Conservation (phyloP, 2,888 invertebrate genomes). For the Ashinkailepas kermadecensis region DNA sequence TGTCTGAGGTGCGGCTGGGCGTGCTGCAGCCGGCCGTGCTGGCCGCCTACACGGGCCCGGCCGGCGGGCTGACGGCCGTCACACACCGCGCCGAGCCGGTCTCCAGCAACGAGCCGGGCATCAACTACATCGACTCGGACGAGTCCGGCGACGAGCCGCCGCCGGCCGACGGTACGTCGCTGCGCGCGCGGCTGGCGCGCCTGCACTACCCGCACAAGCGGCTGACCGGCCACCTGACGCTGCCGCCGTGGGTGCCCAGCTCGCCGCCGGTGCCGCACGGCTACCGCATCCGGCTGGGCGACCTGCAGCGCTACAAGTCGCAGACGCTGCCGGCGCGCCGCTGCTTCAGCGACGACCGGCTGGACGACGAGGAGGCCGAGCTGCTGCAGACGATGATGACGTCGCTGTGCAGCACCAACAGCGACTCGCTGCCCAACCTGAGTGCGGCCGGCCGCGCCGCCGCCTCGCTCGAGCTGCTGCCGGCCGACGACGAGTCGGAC, state of each 20-base stretch:
- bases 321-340: conserved; percentile 17
- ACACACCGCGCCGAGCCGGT: conserved; percentile 51
- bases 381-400: not conserved
- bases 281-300: conserved; percentile 3
- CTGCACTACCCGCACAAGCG: conserved; percentile 1
- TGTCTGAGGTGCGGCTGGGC: conserved; percentile 52
- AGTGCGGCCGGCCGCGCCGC: not conserved
- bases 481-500: not conserved
- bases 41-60: conserved; percentile 72
- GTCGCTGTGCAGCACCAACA: conserved; percentile 1
- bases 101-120: conserved; percentile 58
- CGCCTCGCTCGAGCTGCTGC: not conserved
- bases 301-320: conserved; percentile 9
- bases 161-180: not conserved
- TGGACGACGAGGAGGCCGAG: conserved; percentile 1
- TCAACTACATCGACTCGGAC: conserved; percentile 61
- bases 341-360: conserved; percentile 12
- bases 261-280: not conserved
- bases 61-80: conserved; percentile 67
- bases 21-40: conserved; percentile 50
- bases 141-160: conserved; percentile 38
- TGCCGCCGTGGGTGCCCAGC: conserved; percentile 10
- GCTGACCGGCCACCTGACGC: conserved; percentile 15
- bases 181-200: not conserved
- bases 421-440: not conserved